Percentiles rank a stretch among this genome's conserved stretches.
Conservation (phyloP, 2,888 invertebrate genomes). For the Torymus texanus region DNA sequence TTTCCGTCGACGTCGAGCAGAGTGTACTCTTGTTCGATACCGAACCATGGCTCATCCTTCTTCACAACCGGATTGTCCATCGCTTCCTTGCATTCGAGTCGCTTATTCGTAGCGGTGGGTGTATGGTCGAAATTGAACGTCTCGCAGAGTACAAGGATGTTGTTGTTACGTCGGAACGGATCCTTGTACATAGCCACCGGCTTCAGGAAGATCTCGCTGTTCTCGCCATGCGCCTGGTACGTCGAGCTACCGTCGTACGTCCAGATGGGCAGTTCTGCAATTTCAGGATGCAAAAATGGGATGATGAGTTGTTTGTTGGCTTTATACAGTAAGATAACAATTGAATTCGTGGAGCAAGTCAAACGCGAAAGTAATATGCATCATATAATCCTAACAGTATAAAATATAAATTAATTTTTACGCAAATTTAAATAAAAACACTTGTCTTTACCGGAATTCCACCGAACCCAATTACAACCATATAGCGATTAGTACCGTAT, state of each 20-base stretch:
- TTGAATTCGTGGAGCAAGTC: no score
- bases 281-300: background rate
- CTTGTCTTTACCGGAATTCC: no score
- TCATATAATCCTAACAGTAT: no score
- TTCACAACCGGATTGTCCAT: constrained; percentile 81
- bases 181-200: constrained; percentile 96
- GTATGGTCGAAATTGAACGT: constrained; percentile 90
- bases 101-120: constrained; percentile 87
- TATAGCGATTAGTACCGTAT: no score
- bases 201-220: constrained; percentile 92
- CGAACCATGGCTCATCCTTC: constrained; percentile 91
- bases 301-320: no score
- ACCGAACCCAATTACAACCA: no score
- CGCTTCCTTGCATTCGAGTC: constrained; percentile 84
- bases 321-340: no score
- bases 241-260: constrained; percentile 97
- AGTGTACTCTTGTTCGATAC: constrained; percentile 95
- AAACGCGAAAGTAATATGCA: no score
- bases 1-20: constrained; percentile 89
- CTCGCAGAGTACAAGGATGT: constrained; percentile 93
- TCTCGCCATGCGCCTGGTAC: constrained; percentile 90
- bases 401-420: no score
- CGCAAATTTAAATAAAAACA: no score
- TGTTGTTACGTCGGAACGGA: constrained; percentile 93
- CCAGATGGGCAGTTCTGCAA: constrained; percentile 90